Evolutionary conservation across 1,140 invertebrate species (phyloP), one percentile per base, ranked within the genome.

Genomic region (Drosophila littoralis): DNA sequence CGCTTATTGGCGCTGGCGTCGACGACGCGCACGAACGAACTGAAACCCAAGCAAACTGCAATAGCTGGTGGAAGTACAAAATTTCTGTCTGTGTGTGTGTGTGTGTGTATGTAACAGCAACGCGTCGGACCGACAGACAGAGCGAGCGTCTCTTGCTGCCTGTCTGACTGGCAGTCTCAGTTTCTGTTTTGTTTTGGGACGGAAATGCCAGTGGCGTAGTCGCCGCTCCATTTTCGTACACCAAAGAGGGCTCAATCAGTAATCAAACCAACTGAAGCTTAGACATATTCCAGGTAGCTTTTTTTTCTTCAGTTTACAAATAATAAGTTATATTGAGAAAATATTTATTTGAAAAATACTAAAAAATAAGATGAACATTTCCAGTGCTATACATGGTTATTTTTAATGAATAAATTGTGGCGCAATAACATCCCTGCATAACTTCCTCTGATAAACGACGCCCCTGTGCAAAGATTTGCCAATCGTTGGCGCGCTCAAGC

Each of bases 151-250:
- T 81, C 72, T 75, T 72, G 40, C 63, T 63, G 58, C 50, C 67
- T 73, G 68, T 42, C 68, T 64, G 65, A 69, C 72, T 75, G 69
- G 54, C 32, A 75, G 75, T 78, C 67, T 70, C 72, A 71, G 80
- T 83, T 69, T 80, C 77, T 79, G 82, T 81, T 86, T 86, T 82
- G 82, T 88, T 86, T 88, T 81, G 76, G 69, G 69, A 83, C 83
- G 83, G 83, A 86, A 86, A 86, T 77, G 79, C 43, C 83, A 86
- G 77, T 43, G 84, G 50, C 70, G 72, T 54, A 67, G 78, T 50
- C 40, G 46, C 71, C n/a, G 64, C 65, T 60, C 42, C 70, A 55
- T 66, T 45, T 58, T 17, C 42, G 57, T 12, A 15, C 43, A 3
- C 22, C 22, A 28, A 28, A 35, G 15, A 9, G 36, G 48, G 36